A percentile compares a stretch with the other conserved stretches of the same genome.
phyloP scores from a whole-genome alignment of 2,113 vertebrate genomes.

The Ciconia boyciana region DNA sequence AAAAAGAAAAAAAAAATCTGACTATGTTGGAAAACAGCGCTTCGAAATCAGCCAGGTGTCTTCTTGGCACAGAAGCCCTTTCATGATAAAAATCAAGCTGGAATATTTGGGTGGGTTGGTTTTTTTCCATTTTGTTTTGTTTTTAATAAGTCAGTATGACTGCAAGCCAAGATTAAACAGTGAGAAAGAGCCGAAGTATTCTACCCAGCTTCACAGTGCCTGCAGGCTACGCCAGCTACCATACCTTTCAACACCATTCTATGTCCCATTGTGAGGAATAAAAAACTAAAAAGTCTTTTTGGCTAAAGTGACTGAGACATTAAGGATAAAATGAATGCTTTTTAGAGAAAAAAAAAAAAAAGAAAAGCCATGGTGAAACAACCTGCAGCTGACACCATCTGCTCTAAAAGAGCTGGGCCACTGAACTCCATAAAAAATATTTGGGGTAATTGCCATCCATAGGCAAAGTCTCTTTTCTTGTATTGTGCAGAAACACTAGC shows the following conservation, averaged over 20 bases:
- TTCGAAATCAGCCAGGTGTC: slow-evolving; percentile 14
- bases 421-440: neutral
- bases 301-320: neutral
- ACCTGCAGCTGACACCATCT: slow-evolving; percentile 2
- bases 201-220: neutral
- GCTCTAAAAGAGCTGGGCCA: neutral
- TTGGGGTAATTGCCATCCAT: neutral
- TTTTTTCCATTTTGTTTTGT: slow-evolving; percentile 23
- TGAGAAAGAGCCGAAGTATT: neutral
- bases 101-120: slow-evolving; percentile 18
- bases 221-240: slow-evolving; percentile 17
- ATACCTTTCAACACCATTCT: slow-evolving; percentile 40
- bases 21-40: neutral
- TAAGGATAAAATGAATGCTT: neutral
- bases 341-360: neutral
- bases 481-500: neutral
- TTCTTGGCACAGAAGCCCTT: neutral
- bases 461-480: neutral
- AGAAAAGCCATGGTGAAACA: neutral
- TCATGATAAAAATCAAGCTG: slow-evolving; percentile 46
- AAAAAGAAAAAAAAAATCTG: neutral
- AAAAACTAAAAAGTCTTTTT: neutral
- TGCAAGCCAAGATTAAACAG: slow-evolving; percentile 26
- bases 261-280: neutral
- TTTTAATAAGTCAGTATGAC: slow-evolving; percentile 15